A percentile compares a stretch with the other conserved stretches of the same genome.
These are phyloP conservation scores for Ispidina picta DNA, from an alignment of 2,797 vertebrate species.

Conservation along the genomic window DNA sequence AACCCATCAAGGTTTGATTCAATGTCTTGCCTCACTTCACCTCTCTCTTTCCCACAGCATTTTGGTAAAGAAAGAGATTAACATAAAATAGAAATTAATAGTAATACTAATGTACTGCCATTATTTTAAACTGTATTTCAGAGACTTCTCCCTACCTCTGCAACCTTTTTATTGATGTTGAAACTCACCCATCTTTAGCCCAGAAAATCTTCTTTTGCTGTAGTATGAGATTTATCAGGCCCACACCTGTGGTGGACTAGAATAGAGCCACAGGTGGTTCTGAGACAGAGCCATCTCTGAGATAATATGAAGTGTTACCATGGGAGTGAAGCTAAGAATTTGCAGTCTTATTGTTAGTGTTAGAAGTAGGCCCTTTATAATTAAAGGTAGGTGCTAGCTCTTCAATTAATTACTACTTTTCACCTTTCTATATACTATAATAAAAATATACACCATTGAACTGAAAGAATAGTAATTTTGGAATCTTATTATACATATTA, in stretches of 20 bases:
- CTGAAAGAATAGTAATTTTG: neutral
- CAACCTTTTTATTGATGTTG: neutral
- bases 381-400: conserved; percentile 3
- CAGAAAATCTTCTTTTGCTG: neutral
- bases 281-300: neutral
- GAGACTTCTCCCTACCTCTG: conserved; percentile 21
- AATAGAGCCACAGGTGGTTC: neutral
- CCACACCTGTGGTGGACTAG: neutral
- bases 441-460: neutral
- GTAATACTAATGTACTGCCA: neutral
- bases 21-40: neutral
- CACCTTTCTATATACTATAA: neutral
- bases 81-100: neutral
- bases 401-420: neutral
- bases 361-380: conserved; percentile 5
- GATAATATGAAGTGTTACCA: neutral
- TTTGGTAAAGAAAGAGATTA: neutral
- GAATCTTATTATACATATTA: conserved; percentile 9
- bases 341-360: neutral
- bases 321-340: neutral
- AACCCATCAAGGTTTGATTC: neutral
- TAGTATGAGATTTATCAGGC: neutral
- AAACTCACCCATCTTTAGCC: neutral
- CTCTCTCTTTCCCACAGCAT: neutral
- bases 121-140: neutral